A percentile compares a stretch with the other conserved stretches of the same genome.
These are phyloP conservation scores for Intellagama lesueurii DNA, from an alignment of 2,797 vertebrate species.

Conservation along the genomic window DNA sequence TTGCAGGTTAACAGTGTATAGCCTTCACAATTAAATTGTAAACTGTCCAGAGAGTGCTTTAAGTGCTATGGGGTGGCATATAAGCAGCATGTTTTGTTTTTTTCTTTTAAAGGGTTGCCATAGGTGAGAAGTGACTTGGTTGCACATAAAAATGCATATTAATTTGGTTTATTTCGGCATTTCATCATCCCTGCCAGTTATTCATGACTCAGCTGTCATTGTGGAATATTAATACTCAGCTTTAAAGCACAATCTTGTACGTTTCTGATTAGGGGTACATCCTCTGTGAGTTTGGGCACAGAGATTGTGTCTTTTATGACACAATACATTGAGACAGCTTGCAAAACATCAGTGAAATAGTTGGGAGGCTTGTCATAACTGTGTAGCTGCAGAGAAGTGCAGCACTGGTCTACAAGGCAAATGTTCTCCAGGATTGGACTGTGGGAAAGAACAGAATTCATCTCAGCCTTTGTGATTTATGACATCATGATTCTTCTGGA, in stretches of 20 bases:
- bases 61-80: too few relatives aligned
- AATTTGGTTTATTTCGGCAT: constrained; percentile 6
- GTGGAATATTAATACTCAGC: constrained; percentile 1
- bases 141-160: background rate
- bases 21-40: too few relatives aligned
- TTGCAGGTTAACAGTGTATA: too few relatives aligned
- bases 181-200: background rate
- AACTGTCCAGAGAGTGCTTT: too few relatives aligned
- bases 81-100: too few relatives aligned
- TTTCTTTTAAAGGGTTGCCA: too few relatives aligned
- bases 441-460: too few relatives aligned
- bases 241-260: background rate
- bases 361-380: background rate
- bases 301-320: background rate
- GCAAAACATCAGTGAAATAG: background rate
- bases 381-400: background rate
- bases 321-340: background rate
- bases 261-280: background rate
- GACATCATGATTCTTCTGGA: too few relatives aligned
- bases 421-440: background rate
- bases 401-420: background rate
- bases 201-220: background rate
- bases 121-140: too few relatives aligned
- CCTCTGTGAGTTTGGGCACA: background rate
- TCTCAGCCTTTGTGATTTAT: too few relatives aligned